Base-by-base conservation (phyloP, 2,888 invertebrate genomes). In the Tortrix viridana region DNA sequence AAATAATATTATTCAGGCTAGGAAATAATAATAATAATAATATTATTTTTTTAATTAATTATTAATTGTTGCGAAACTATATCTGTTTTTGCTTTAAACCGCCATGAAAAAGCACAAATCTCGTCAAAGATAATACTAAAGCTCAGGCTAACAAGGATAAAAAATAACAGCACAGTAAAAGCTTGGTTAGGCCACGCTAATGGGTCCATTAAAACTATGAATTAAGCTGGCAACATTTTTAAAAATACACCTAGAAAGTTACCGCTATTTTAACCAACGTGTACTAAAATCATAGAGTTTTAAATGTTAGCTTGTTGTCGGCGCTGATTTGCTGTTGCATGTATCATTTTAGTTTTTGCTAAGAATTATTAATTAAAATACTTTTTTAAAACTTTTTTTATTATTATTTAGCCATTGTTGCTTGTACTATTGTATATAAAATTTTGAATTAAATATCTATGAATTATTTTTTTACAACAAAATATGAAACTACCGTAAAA, bases 151-250 rank as follows among this genome's bases (percentile, higher is more conserved):
- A 53, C 48, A 26, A 38, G 41, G 41, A 38, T 50, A 55, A 60
- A 60, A 60, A 60, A 43, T 44, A 38, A 38, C 38, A 6, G 54
- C 59, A n/a, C 26, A 52, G 18, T 53, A 41, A 53, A 41, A 26
- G 52, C 61, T 50, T 48, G 60, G 54, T 54, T 48, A 18, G 58
- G 53, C 49, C 22, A 9, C 49, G 44, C 62, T 62, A 62, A 62
- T 62, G 62, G 62, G 19, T 52, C 62, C 56, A 57, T 62, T 62
- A 62, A 46, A 62, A 62, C 56, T 52, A 57, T 38, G 62, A 57
- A 60, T 60, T 52, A 52, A 62, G 46, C 56, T 46, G 46, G 37
- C 62, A 50, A 50, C 56, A 44, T 44, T 60, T 60, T 48, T 56
- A 46, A 56, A 62, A 62, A 57, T 23, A 52, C 38, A 52, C 56